phyloP scores from a whole-genome alignment of 1,140 invertebrate species.

The Danaus melanippus region DNA sequence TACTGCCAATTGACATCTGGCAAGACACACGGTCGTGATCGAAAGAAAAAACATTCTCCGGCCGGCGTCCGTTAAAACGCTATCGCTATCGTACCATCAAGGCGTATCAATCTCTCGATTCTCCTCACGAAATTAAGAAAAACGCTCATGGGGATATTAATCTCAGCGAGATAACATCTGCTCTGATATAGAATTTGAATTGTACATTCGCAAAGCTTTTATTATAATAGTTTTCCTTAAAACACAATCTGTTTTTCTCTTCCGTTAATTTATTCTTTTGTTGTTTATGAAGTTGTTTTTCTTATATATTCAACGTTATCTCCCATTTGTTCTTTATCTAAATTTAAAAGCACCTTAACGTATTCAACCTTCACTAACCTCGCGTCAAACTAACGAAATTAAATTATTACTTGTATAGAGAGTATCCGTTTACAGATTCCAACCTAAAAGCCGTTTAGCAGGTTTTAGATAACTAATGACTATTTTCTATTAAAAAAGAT shows the following conservation, averaged over 20 bases:
- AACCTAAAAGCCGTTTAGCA: too few relatives aligned
- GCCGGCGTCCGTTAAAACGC: slow-evolving; percentile 52
- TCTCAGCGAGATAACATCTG: slow-evolving; percentile 62
- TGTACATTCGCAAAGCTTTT: slow-evolving; percentile 30
- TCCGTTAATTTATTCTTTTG: too few relatives aligned
- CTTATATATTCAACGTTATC: too few relatives aligned
- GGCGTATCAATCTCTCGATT: slow-evolving; percentile 66
- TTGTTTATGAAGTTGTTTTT: too few relatives aligned
- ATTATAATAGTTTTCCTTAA: slow-evolving; percentile 18
- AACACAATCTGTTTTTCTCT: too few relatives aligned
- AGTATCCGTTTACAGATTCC: too few relatives aligned
- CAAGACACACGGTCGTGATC: slow-evolving; percentile 60
- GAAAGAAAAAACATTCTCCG: slow-evolving; percentile 54
- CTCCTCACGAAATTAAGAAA: slow-evolving; percentile 69
- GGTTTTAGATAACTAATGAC: too few relatives aligned
- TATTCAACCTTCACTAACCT: too few relatives aligned
- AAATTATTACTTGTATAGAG: too few relatives aligned
- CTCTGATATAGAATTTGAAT: slow-evolving; percentile 50
- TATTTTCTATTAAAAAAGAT: slow-evolving; percentile 5
- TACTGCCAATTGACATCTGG: slow-evolving; percentile 62
- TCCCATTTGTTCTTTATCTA: too few relatives aligned
- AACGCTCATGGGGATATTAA: slow-evolving; percentile 71
- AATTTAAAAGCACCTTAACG: too few relatives aligned
- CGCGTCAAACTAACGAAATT: too few relatives aligned
- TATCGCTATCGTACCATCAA: slow-evolving; percentile 64